These are phyloP conservation scores for Porphyrio hochstetteri DNA, from an alignment of 2,113 vertebrate species.

Conservation along the genomic window DNA sequence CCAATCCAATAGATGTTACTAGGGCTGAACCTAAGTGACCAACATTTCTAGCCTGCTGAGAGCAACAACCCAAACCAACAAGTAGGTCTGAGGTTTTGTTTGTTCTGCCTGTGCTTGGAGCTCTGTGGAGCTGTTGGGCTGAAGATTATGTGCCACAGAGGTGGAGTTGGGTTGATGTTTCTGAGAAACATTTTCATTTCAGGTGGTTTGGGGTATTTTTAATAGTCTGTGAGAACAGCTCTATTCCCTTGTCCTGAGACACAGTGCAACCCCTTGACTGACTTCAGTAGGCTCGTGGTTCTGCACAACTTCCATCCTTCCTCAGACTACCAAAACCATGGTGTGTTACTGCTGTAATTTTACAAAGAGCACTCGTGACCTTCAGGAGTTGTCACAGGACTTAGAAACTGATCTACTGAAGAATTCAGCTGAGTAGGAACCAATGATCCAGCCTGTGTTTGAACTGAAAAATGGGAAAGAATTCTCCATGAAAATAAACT, in stretches of 20 bases:
- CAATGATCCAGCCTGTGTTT: neutral
- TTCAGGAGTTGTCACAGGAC: neutral
- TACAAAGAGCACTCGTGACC: neutral
- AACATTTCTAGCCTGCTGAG: no score
- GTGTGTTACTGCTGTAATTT: neutral
- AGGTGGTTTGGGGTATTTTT: neutral
- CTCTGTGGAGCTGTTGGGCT: constrained; percentile 70
- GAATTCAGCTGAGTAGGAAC: neutral
- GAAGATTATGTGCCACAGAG: constrained; percentile 71
- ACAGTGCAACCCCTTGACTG: neutral
- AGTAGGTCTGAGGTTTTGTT: constrained; percentile 57
- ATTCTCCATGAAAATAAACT: neutral
- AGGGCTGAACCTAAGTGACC: neutral
- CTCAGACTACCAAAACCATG: neutral
- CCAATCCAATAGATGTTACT: neutral
- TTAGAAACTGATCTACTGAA: neutral
- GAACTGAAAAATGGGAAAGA: neutral
- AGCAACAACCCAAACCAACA: constrained; percentile 47
- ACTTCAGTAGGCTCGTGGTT: neutral
- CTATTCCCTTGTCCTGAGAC: neutral
- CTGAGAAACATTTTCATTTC: neutral
- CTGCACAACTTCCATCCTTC: neutral
- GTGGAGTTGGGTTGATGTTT: constrained; percentile 70
- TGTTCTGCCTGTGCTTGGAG: constrained; percentile 66
- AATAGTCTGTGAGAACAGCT: neutral